A percentile compares a stretch with the other conserved stretches of the same genome.
Evolutionary conservation across 2,888 invertebrate species (phyloP).

Genomic region (Cryptocephalus moraei): DNA sequence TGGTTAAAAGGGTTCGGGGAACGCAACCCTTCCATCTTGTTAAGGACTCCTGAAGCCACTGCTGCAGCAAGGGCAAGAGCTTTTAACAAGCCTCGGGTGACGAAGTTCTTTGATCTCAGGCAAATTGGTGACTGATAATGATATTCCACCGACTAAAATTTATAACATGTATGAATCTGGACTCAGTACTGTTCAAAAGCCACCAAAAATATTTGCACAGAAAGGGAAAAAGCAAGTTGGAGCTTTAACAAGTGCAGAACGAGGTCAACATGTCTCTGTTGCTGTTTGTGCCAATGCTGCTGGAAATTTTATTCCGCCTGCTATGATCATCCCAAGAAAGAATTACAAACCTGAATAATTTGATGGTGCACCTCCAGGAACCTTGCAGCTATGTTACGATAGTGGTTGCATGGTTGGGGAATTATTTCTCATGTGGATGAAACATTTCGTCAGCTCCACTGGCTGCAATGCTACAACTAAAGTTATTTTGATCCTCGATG

Average conservation of each 20-base stretch:
- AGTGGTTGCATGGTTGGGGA: background rate
- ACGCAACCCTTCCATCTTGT: conserved; percentile 6
- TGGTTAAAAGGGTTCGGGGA: conserved; percentile 1
- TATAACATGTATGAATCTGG: conserved; percentile 10
- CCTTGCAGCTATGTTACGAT: too few species aligned
- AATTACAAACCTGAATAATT: background rate
- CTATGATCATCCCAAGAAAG: background rate
- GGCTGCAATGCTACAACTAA: too few species aligned
- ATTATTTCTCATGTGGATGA: too few species aligned
- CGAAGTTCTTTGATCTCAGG: conserved; percentile 4
- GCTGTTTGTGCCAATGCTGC: background rate
- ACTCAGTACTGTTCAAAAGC: conserved; percentile 7
- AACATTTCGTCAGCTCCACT: too few species aligned
- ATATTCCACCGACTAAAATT: background rate
- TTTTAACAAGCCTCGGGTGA: conserved; percentile 6
- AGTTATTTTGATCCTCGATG: too few species aligned
- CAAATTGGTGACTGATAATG: conserved; percentile 1
- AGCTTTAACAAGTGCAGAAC: background rate
- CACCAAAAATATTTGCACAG: conserved; percentile 9
- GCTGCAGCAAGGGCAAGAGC: conserved; percentile 6
- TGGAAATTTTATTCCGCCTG: background rate
- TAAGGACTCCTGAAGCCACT: conserved; percentile 10
- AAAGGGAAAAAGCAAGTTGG: conserved; percentile 12
- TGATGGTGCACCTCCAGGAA: too few species aligned
- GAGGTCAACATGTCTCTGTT: background rate